Evolutionary conservation across 2,113 vertebrate species (phyloP).

Genomic region (Chamaetylas fuelleborni): DNA sequence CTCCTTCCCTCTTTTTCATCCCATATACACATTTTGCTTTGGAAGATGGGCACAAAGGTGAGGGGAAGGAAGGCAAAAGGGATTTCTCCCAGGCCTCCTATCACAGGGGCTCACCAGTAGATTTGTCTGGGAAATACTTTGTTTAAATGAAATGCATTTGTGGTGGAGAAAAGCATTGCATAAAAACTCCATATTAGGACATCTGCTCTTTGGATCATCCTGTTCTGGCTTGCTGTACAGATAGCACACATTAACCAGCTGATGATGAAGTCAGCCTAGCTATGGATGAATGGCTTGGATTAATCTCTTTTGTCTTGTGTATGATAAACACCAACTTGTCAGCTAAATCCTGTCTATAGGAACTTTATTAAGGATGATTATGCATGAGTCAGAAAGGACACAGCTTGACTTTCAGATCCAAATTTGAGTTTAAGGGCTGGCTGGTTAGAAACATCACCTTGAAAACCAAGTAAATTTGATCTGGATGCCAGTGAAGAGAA

Average conservation of each 20-base stretch:
- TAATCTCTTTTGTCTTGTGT: constrained; percentile 44
- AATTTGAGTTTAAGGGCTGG: constrained; percentile 32
- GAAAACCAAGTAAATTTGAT: constrained; percentile 56
- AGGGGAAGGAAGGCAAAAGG: background rate
- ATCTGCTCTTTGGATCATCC: background rate
- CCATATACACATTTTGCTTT: background rate
- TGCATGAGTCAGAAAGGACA: constrained; percentile 52
- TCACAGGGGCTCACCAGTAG: background rate
- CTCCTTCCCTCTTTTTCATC: background rate
- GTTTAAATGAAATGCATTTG: background rate
- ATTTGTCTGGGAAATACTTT: background rate
- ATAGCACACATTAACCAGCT: background rate
- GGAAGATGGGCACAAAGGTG: background rate
- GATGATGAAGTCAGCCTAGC: constrained; percentile 15
- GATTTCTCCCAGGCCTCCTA: background rate
- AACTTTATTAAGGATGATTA: constrained; percentile 47
- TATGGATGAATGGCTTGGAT: constrained; percentile 32
- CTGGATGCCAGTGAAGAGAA: constrained; percentile 17
- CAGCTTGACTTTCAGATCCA: constrained; percentile 53
- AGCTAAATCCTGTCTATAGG: constrained; percentile 44
- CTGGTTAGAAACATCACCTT: constrained; percentile 48
- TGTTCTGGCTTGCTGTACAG: constrained; percentile 2
- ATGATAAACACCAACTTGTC: constrained; percentile 44
- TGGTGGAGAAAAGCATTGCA: background rate
- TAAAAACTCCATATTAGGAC: background rate